Conservation (phyloP, 1,140 invertebrate genomes). For the Drosophila ercepeae region DNA sequence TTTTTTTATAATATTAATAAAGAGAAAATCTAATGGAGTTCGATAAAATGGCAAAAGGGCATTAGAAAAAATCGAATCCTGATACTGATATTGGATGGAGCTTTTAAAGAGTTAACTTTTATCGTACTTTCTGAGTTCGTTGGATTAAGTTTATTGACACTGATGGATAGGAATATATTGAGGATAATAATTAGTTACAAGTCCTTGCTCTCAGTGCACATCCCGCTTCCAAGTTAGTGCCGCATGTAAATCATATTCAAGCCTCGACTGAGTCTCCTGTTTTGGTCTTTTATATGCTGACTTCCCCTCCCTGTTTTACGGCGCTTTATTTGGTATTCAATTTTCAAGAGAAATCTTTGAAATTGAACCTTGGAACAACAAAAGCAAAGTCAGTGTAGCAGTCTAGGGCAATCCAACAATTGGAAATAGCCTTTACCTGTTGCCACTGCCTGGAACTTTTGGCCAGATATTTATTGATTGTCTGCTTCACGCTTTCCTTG, state of each 20-base stretch:
- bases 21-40: neutral
- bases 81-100: neutral
- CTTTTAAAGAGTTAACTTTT: too few relatives aligned
- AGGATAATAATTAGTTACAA: neutral
- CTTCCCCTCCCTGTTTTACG: conserved; percentile 56
- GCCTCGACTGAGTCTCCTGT: conserved; percentile 26
- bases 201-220: conserved; percentile 11
- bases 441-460: conserved; percentile 51
- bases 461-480: conserved; percentile 66
- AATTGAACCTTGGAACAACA: conserved; percentile 40
- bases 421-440: conserved; percentile 73
- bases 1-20: neutral
- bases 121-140: too few relatives aligned
- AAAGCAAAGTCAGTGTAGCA: neutral
- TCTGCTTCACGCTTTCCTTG: conserved; percentile 73
- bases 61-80: neutral
- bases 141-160: too few relatives aligned
- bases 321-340: conserved; percentile 67
- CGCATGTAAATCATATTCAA: conserved; percentile 76
- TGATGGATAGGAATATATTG: too few relatives aligned
- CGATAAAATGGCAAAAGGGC: neutral
- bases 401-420: conserved; percentile 58
- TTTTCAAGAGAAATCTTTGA: conserved; percentile 56
- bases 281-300: conserved; percentile 12
- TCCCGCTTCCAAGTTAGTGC: conserved; percentile 38